Conservation (phyloP, 2,113 vertebrate species). For the Centrocercus urophasianus region DNA sequence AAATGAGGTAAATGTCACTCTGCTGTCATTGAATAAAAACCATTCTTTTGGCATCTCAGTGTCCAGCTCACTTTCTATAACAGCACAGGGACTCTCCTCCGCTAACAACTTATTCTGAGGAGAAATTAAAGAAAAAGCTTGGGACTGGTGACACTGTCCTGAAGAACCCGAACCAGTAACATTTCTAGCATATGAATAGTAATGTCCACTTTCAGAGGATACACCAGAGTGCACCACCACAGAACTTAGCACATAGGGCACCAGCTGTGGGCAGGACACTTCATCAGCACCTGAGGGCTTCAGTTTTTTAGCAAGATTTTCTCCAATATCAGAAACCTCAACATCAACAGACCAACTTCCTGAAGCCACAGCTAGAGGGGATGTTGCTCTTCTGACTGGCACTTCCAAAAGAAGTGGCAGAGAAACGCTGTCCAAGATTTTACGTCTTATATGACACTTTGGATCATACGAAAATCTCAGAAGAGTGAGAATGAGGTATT, state of each 20-base stretch:
- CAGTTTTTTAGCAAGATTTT: slow-evolving; percentile 95
- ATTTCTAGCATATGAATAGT: slow-evolving; percentile 94
- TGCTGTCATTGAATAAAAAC: slow-evolving; percentile 98
- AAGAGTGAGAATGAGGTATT: slow-evolving; percentile 97
- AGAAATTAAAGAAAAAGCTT: slow-evolving; percentile 72
- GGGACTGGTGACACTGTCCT: slow-evolving; percentile 73
- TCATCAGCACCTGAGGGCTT: slow-evolving; percentile 92
- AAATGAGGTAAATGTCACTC: slow-evolving; percentile 97
- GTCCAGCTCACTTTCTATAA: slow-evolving; percentile 77
- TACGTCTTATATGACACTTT: slow-evolving; percentile 92
- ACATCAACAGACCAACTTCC: slow-evolving; percentile 79
- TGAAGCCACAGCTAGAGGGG: slow-evolving; percentile 65
- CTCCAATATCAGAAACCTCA: slow-evolving; percentile 87
- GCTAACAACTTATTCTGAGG: slow-evolving; percentile 68
- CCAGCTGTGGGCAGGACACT: slow-evolving; percentile 71
- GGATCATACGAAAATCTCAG: slow-evolving; percentile 96
- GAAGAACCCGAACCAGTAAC: slow-evolving; percentile 79
- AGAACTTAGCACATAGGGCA: slow-evolving; percentile 91
- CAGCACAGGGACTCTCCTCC: slow-evolving; percentile 61
- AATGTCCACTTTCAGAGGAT: slow-evolving; percentile 97
- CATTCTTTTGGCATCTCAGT: slow-evolving; percentile 86
- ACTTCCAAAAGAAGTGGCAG: slow-evolving; percentile 89
- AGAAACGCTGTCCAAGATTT: slow-evolving; percentile 94
- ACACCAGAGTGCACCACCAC: slow-evolving; percentile 98
- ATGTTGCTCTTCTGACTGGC: slow-evolving; percentile 81